Base-by-base conservation (phyloP, 2,888 invertebrate genomes). In the Volucella zonaria region DNA sequence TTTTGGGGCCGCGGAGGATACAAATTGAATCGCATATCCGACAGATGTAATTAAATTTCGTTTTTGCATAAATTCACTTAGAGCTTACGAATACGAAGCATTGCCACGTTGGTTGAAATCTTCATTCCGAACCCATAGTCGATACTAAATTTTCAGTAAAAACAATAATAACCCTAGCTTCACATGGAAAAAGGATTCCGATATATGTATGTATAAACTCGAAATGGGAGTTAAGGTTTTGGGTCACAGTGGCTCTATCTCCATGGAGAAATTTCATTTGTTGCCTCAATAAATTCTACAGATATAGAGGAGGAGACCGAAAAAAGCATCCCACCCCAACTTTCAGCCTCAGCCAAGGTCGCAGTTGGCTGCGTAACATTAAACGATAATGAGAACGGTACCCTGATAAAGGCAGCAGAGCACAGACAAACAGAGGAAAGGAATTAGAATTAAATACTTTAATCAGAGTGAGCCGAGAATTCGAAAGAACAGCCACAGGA, bases 401-500 rank as follows among this genome's bases (percentile, higher is more conserved):
- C 45, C 1, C 6, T 23, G 47, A 14, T 42, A 1, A 10, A 9
- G 23, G 11, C 11, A 38, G 11, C 4, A 2, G 14, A 58, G 8
- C 10, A 18, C 3, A 62, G 42, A 59, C 58, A 71, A 61, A 23
- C 51, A 10, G 61, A 59, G 56, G 40, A 49, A 61, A 58, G 59
- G 67, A 78, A 67, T 82, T 78, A 68, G 78, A 78, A 73, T 73
- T 82, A 73, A 77, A 78, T 68, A 78, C 78, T 74, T 74, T 68
- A 82, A 78, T 82, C 31, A 6, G 64, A 75, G 64, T n/a, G 70
- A 67, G 61, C 59, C 6, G 31, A 73, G 66, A 58, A 58, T 51
- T 59, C 18, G 52, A 62, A 59, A 51, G 56, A 77, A 58, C 70
- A 52, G 49, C 59, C 49, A 47, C 51, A 68, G 54, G 42, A 18